phyloP scores from a whole-genome alignment of 2,113 vertebrate genomes.

The Rhinolophus ferrumequinum region DNA sequence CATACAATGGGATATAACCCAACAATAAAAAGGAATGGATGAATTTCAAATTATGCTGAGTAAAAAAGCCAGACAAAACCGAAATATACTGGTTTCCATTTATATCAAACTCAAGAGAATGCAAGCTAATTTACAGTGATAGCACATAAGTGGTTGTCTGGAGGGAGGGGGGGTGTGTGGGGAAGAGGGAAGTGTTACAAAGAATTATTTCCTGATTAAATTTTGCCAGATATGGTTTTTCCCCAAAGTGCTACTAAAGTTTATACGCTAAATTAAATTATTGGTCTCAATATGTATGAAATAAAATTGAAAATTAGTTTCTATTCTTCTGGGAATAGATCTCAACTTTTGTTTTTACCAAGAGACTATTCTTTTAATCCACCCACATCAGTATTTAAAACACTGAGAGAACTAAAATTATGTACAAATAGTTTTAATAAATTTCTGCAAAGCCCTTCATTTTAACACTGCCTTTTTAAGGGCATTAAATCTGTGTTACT shows the following conservation, averaged over 20 bases:
- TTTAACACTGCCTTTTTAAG: background rate
- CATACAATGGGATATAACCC: background rate
- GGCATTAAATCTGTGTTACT: background rate
- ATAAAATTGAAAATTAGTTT: background rate
- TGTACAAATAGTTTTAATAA: constrained; percentile 14
- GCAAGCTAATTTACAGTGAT: background rate
- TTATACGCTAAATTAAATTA: background rate
- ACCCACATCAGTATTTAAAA: background rate
- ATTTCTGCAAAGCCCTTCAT: background rate
- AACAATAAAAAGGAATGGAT: background rate
- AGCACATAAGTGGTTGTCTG: background rate
- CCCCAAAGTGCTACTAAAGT: background rate
- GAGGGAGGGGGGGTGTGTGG: background rate
- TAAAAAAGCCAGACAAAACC: background rate
- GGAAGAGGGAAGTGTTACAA: background rate
- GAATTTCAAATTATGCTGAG: background rate
- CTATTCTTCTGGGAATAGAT: background rate
- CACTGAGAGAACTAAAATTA: background rate
- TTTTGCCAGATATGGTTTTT: background rate
- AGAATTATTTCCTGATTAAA: background rate
- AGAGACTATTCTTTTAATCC: background rate
- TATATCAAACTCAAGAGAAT: constrained; percentile 25
- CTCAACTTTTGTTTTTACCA: background rate
- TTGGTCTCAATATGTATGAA: background rate
- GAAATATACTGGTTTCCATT: background rate